These are phyloP conservation scores for Sylvilagus bachmani DNA, from an alignment of 2,113 vertebrate species.

Conservation along the genomic window DNA sequence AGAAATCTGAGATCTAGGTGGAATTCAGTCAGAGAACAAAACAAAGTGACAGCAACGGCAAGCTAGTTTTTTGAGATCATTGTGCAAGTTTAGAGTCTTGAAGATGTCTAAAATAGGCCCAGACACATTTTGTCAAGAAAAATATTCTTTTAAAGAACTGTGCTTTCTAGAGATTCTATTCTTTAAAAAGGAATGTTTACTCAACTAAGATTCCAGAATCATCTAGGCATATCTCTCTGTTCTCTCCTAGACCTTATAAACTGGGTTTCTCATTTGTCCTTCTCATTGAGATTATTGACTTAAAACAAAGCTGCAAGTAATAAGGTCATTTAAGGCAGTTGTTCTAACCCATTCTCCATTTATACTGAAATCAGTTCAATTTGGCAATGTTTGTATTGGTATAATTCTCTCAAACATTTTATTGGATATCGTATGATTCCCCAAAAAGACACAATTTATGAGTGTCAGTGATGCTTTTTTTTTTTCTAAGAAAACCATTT, in stretches of 20 bases:
- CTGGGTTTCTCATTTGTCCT: not conserved
- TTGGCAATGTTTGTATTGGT: not conserved
- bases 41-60: not conserved
- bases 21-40: slow-evolving; percentile 21
- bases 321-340: not conserved
- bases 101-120: not conserved
- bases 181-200: not conserved
- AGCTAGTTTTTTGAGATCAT: not conserved
- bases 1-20: not conserved
- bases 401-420: not conserved
- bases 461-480: too few species aligned
- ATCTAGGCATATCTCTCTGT: not conserved
- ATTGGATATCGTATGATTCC: not conserved
- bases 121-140: not conserved
- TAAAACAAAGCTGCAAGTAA: not conserved
- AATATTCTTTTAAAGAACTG: not conserved
- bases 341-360: not conserved
- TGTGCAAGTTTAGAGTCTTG: not conserved
- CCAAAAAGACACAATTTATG: too few species aligned
- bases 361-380: not conserved
- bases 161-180: not conserved
- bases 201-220: not conserved
- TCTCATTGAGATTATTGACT: not conserved
- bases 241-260: not conserved
- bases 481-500: too few species aligned